A percentile compares a stretch with the other conserved stretches of the same genome.
Conservation (phyloP, 2,113 vertebrate genomes). For the Seriola rivoliana region DNA sequence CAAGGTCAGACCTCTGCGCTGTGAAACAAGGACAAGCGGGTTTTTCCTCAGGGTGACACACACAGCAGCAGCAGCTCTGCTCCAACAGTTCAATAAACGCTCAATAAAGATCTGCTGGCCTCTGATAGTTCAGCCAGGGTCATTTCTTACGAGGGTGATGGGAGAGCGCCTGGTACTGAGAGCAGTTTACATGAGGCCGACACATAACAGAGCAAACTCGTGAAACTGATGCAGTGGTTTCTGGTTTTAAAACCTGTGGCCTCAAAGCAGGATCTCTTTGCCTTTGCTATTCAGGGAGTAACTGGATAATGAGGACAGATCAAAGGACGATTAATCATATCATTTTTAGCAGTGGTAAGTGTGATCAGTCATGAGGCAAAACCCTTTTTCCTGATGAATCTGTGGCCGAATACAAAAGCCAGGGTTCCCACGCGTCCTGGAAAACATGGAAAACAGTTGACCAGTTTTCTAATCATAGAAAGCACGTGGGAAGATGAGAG, state of each 20-base stretch:
- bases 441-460: no score
- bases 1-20: slow-evolving; percentile 50
- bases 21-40: slow-evolving; percentile 25
- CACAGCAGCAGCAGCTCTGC: slow-evolving; percentile 23
- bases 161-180: slow-evolving; percentile 12
- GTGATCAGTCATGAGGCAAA: neutral
- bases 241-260: neutral
- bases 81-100: slow-evolving; percentile 54
- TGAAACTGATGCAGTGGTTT: slow-evolving; percentile 24
- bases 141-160: slow-evolving; percentile 64
- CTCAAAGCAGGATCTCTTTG: neutral
- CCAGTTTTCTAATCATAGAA: no score
- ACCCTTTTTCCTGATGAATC: neutral
- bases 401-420: neutral
- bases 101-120: slow-evolving; percentile 43
- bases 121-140: slow-evolving; percentile 38
- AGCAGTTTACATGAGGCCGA: slow-evolving; percentile 48
- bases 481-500: no score
- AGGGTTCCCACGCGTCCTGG: no score
- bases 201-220: slow-evolving; percentile 16
- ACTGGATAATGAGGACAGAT: neutral
- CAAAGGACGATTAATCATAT: neutral
- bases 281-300: neutral
- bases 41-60: slow-evolving; percentile 26
- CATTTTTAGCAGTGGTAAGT: neutral